Percentiles rank a stretch among this genome's conserved stretches.
Evolutionary conservation across 2,113 vertebrate species (phyloP).

Genomic region (Sorex araneus): DNA sequence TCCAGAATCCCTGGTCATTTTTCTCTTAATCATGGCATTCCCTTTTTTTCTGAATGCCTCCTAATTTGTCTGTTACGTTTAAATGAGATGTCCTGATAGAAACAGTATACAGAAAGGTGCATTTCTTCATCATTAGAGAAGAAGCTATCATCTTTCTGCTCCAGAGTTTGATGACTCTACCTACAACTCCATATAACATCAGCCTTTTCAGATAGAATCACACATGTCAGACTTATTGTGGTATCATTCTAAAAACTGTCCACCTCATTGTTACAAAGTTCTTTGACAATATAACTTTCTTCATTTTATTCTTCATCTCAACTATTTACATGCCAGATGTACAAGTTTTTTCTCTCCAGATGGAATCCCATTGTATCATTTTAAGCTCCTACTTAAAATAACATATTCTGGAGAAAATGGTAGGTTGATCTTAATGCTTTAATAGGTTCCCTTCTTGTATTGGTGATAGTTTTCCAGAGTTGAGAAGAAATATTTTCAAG

Average conservation of each 20-base stretch:
- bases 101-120: not conserved
- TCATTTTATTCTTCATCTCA: slow-evolving; percentile 54
- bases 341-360: slow-evolving; percentile 66
- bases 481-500: slow-evolving; percentile 36
- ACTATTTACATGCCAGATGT: slow-evolving; percentile 55
- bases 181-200: slow-evolving; percentile 25
- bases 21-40: not conserved
- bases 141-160: not conserved
- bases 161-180: slow-evolving; percentile 7
- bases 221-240: not conserved
- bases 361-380: slow-evolving; percentile 73
- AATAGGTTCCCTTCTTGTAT: not conserved
- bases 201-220: slow-evolving; percentile 58
- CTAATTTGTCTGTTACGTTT: not conserved
- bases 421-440: slow-evolving; percentile 41
- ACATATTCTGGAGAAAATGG: slow-evolving; percentile 56
- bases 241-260: slow-evolving; percentile 35
- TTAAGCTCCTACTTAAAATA: slow-evolving; percentile 61
- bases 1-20: not conserved
- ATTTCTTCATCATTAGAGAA: not conserved
- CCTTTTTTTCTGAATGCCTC: slow-evolving; percentile 3
- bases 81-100: slow-evolving; percentile 36
- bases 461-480: slow-evolving; percentile 1
- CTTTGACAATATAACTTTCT: slow-evolving; percentile 60
- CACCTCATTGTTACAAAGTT: slow-evolving; percentile 38